These are phyloP conservation scores for Sesamia inferens DNA, from an alignment of 2,888 invertebrate species.

Conservation along the genomic window DNA sequence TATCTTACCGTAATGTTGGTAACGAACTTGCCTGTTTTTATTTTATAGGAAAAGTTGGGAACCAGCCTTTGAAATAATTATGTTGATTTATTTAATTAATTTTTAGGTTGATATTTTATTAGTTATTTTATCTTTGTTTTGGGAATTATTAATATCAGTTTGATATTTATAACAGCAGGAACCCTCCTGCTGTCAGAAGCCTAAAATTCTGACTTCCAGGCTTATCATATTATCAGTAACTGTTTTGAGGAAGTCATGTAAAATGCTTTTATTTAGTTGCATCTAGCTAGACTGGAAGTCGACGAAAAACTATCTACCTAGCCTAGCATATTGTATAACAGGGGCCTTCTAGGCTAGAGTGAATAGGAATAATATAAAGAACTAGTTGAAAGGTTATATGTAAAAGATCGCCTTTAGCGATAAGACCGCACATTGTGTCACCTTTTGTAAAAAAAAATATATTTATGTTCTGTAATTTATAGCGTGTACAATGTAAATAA, in stretches of 20 bases:
- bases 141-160: constrained; percentile 12
- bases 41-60: constrained; percentile 59
- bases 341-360: neutral
- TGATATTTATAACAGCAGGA: neutral
- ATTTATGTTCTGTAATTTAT: no score
- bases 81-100: constrained; percentile 57
- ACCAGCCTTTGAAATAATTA: constrained; percentile 48
- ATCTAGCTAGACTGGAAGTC: neutral
- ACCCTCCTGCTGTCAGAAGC: no score
- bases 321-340: neutral
- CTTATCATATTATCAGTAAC: neutral
- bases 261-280: neutral
- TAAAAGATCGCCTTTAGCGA: no score
- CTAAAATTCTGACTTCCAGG: neutral
- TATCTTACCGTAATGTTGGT: constrained; percentile 48
- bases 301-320: no score
- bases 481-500: no score
- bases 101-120: constrained; percentile 51
- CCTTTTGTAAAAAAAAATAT: no score
- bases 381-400: no score
- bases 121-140: constrained; percentile 17
- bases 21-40: constrained; percentile 55
- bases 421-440: no score
- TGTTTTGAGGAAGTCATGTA: neutral
- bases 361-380: no score